Base-by-base conservation (phyloP, 2,888 invertebrate genomes). In the Eupithecia vulgata region DNA sequence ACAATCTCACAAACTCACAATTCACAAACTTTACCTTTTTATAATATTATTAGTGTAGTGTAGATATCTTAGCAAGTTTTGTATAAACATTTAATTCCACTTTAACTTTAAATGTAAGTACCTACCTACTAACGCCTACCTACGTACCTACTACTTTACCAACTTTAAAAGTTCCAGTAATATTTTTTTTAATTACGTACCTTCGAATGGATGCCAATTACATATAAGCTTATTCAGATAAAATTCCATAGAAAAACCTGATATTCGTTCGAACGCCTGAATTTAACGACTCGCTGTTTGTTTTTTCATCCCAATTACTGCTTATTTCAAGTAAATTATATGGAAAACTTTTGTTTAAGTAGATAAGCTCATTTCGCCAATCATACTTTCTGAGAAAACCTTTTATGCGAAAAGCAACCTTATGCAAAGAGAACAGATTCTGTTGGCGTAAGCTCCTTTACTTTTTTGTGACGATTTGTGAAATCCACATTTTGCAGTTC, bases 401-500 rank as follows among this genome's bases (percentile, higher is more conserved):
- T 67, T 35, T 61, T 67, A 67, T 25, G 59, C 59, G 34, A 66
- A 71, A 66, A 59, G 59, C 37, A 69, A 48, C 61, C 37, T 37
- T 67, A 73, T 68, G 61, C 65, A 66, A 69, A 73, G 65, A 25
- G 40, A 64, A 57, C 67, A 73, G 66, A 68, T 64, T 67, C 61
- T 62, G 73, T 48, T 69, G 61, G n/a, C 61, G 52, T 67, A 73
- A 76, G 70, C 72, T 72, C 25, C 65, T 65, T 64, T 42, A 70
- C 25, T 34, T 68, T 48, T 42, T 68, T 34, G 40, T 59, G 65
- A 42, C 65, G 68, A 75, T 73, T 72, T 73, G 48, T 62, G 66
- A 76, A 75, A 62, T 71, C 68, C 70, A 69, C 73, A 78, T 78
- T 81, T 78, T 71, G 75, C 80, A 73, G 75, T 68, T 71, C 71